A percentile compares a stretch with the other conserved stretches of the same genome.
phyloP scores from a whole-genome alignment of 37 sponge, comb jelly and placozoan genomes.

The Theonella swinhoei region DNA sequence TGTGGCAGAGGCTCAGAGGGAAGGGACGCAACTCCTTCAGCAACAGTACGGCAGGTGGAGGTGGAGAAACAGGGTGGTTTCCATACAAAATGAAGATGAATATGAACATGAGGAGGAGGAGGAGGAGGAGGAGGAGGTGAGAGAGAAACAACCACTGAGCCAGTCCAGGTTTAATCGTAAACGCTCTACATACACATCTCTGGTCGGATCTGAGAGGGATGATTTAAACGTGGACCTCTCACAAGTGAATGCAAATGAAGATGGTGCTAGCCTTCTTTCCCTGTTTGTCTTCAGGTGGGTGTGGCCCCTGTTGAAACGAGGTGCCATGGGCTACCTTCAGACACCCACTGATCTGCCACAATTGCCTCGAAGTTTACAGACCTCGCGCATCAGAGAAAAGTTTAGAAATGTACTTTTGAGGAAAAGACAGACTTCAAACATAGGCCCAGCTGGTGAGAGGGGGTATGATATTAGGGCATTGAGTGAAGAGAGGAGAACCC shows the following conservation, averaged over 20 bases:
- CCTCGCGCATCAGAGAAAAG: slow-evolving; percentile 27
- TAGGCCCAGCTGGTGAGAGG: background rate
- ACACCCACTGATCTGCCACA: slow-evolving; percentile 57
- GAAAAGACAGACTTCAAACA: background rate
- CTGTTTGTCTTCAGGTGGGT: slow-evolving; percentile 84
- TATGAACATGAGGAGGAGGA: background rate
- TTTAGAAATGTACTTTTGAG: slow-evolving; percentile 36
- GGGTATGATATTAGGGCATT: no score
- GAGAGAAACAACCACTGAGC: slow-evolving; percentile 20
- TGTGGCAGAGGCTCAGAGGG: slow-evolving; percentile 15
- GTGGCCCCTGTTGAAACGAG: slow-evolving; percentile 74
- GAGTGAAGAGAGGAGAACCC: no score
- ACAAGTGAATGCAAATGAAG: slow-evolving; percentile 48
- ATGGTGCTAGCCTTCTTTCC: slow-evolving; percentile 67
- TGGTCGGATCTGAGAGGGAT: background rate
- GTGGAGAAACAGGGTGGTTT: background rate
- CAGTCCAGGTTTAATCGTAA: background rate
- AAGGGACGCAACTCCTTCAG: slow-evolving; percentile 1
- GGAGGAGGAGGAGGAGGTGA: slow-evolving; percentile 26
- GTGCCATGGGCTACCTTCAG: slow-evolving; percentile 55
- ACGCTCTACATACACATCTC: slow-evolving; percentile 7
- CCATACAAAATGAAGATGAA: background rate
- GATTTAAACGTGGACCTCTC: background rate
- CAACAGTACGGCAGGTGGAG: background rate
- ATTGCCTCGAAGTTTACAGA: slow-evolving; percentile 61